Conservation (phyloP, 2,113 vertebrate species). For the Electrona antarctica region DNA sequence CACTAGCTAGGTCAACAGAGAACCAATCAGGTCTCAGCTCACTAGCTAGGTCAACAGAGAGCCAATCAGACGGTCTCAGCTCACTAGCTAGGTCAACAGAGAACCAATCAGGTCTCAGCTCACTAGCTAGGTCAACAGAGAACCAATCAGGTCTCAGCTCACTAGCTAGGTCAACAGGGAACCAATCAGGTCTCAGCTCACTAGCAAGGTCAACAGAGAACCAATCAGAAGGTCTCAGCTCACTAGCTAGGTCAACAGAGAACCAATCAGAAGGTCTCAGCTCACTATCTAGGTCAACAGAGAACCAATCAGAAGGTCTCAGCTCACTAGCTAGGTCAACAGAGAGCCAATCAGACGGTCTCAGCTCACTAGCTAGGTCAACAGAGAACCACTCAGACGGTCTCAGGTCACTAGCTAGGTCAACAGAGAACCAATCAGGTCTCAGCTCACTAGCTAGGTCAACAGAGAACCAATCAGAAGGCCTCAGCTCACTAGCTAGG, state of each 20-base stretch:
- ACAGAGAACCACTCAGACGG: no score
- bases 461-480: slow-evolving; percentile 80
- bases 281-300: slow-evolving; percentile 74
- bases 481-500: slow-evolving; percentile 75
- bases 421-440: slow-evolving; percentile 79
- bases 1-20: slow-evolving; percentile 73
- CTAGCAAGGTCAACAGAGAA: slow-evolving; percentile 72
- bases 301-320: slow-evolving; percentile 80
- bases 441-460: slow-evolving; percentile 74
- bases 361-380: slow-evolving; percentile 74
- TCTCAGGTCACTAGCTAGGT: slow-evolving; percentile 75
- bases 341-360: slow-evolving; percentile 80
- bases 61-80: slow-evolving; percentile 79
- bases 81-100: slow-evolving; percentile 74
- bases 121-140: slow-evolving; percentile 73
- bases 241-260: slow-evolving; percentile 73
- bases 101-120: slow-evolving; percentile 79
- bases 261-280: slow-evolving; percentile 79
- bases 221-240: slow-evolving; percentile 79
- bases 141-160: slow-evolving; percentile 79
- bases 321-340: slow-evolving; percentile 74
- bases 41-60: slow-evolving; percentile 72
- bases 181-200: slow-evolving; percentile 79
- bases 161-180: slow-evolving; percentile 72
- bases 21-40: slow-evolving; percentile 79